Percentiles rank a stretch among this genome's conserved stretches.
phyloP scores from a whole-genome alignment of 1,140 invertebrate genomes.

The Ostrea edulis region DNA sequence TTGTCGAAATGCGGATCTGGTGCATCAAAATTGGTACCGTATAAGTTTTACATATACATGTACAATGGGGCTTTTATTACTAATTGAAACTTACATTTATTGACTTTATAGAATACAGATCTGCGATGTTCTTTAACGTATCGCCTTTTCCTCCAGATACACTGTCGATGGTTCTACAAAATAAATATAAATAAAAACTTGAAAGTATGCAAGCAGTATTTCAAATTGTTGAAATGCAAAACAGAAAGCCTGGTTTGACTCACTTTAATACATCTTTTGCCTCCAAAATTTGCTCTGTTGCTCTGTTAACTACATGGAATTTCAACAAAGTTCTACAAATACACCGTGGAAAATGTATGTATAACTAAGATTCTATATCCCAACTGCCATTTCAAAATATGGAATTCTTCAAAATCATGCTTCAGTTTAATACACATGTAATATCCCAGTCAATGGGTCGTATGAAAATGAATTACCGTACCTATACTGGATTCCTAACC shows the following conservation, averaged over 20 bases:
- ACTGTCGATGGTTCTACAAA: neutral
- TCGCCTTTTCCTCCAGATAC: neutral
- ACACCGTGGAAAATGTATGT: neutral
- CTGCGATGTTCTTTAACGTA: neutral
- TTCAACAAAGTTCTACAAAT: slow-evolving; percentile 5
- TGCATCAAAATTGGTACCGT: no score
- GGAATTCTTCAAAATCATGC: no score
- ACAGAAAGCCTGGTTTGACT: neutral
- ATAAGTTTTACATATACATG: no score
- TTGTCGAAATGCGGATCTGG: no score
- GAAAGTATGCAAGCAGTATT: neutral
- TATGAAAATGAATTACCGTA: no score
- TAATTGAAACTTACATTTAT: slow-evolving; percentile 5
- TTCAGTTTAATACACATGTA: no score
- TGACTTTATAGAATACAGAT: neutral
- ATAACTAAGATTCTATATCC: no score
- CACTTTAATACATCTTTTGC: neutral
- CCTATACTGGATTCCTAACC: no score
- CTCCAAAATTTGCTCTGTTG: neutral
- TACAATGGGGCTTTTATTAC: no score
- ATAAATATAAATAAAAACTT: neutral
- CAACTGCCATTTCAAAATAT: no score
- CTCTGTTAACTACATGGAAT: neutral
- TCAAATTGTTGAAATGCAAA: neutral
- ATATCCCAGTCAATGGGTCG: no score